Base-by-base conservation (phyloP, 2,797 vertebrate genomes). In the Macroramphosus scolopax region DNA sequence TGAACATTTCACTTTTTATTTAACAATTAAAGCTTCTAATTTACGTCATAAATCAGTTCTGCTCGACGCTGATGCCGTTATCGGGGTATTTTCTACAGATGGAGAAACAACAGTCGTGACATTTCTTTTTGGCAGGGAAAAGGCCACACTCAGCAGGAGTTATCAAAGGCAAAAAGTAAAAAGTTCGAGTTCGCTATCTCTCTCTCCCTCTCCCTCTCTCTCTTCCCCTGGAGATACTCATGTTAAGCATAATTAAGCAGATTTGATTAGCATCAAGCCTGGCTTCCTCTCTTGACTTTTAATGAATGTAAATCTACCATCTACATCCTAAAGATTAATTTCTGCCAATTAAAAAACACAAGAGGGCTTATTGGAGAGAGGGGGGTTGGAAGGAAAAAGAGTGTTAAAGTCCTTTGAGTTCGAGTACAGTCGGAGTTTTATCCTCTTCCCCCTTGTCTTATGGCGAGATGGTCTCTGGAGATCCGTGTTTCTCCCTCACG, bases 301-400 rank as follows among this genome's bases (percentile, higher is more conserved):
- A 97, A 95, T 96, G 95, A 97, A 96, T 96, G 94, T 94, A 98
- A 97, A 97, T 96, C 93, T 94, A 94, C 93, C 94, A 93, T 95
- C 93, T 96, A 95, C 93, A 95, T 96, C 94, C 91, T 93, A 94
- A 95, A 95, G 93, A 97, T 97, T 97, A 97, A 98, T 98, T 97
- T 95, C 92, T 90, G 68, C 89, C 93, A 95, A 94, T 95, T 94
- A 96, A 94, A 95, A 95, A 95, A 95, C 93, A 96, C 94, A 94
- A 87, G 72, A 87, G 84, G 80, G 93, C 92, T 83, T 89, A 92
- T 94, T 92, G 89, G 89, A 91, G 82, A 72, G 77, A 47, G 91
- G 90, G 50, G 25, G 53, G 46, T 44, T 38, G 56, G 45, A 37
- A 37, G 16, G 33, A 41, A 55, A 61, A 73, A 76, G 69, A 71